Evolutionary conservation across 1,140 invertebrate species (phyloP).

Genomic region (Drosophila parabipectinata): DNA sequence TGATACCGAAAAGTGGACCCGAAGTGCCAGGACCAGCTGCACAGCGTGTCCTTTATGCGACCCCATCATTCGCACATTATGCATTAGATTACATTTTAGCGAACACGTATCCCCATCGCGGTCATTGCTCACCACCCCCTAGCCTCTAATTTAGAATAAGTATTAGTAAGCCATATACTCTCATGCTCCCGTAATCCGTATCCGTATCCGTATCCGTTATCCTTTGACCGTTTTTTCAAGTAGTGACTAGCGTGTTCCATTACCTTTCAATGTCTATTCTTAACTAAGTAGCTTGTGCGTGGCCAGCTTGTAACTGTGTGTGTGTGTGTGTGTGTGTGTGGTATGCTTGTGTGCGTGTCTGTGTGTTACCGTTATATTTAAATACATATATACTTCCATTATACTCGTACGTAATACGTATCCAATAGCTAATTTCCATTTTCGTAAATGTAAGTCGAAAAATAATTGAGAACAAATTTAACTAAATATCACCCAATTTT

Average conservation of each 20-base stretch:
- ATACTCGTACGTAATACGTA: slow-evolving; percentile 52
- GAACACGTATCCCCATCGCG: slow-evolving; percentile 1
- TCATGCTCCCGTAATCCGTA: slow-evolving; percentile 39
- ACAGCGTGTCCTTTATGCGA: background rate
- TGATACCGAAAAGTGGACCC: slow-evolving; percentile 29
- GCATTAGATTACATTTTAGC: slow-evolving; percentile 24
- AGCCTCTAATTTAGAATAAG: slow-evolving; percentile 25
- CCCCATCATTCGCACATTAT: slow-evolving; percentile 3
- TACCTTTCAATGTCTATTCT: slow-evolving; percentile 73
- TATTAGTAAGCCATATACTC: slow-evolving; percentile 33
- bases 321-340: slow-evolving; percentile 32
- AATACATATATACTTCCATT: slow-evolving; percentile 26
- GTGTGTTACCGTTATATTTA: slow-evolving; percentile 22
- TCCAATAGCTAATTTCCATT: slow-evolving; percentile 66
- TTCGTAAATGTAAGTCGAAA: slow-evolving; percentile 73
- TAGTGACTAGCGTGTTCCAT: slow-evolving; percentile 76
- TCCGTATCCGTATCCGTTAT: background rate
- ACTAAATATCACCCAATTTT: slow-evolving; percentile 83
- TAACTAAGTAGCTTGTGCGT: slow-evolving; percentile 68
- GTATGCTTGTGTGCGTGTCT: slow-evolving; percentile 36
- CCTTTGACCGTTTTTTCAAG: slow-evolving; percentile 53
- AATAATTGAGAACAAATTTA: slow-evolving; percentile 64
- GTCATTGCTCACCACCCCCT: slow-evolving; percentile 17
- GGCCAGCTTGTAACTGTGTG: slow-evolving; percentile 56
- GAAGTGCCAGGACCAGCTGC: too few species aligned